Evolutionary conservation across 2,888 invertebrate genomes (phyloP).

Genomic region (Nymphalis urticae): DNA sequence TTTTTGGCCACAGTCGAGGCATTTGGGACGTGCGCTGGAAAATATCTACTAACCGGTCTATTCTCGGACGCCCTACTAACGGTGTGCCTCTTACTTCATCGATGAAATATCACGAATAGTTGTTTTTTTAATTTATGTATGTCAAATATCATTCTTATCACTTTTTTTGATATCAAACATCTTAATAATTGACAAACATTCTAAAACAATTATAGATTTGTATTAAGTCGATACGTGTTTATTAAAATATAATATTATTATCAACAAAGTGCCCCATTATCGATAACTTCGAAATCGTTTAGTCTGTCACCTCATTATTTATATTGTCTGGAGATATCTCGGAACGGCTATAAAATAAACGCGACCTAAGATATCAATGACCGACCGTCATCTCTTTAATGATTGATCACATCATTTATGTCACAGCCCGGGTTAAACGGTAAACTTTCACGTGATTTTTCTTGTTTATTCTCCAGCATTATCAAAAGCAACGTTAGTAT

Average conservation of each 20-base stretch:
- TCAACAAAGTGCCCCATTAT: slow-evolving; percentile 16
- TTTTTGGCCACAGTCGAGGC: slow-evolving; percentile 71
- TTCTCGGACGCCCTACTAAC: slow-evolving; percentile 75
- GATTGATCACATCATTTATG: slow-evolving; percentile 24
- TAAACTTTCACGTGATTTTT: slow-evolving; percentile 18
- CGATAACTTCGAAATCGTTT: slow-evolving; percentile 18
- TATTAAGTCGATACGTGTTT: too few relatives aligned
- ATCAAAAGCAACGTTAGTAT: too few relatives aligned
- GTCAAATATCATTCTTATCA: background rate
- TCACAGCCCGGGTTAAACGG: slow-evolving; percentile 11
- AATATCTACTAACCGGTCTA: slow-evolving; percentile 69
- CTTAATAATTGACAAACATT: background rate
- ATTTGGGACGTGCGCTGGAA: slow-evolving; percentile 76
- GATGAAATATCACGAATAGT: slow-evolving; percentile 41
- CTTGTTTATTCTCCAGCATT: background rate
- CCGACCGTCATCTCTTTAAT: slow-evolving; percentile 23
- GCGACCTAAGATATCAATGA: slow-evolving; percentile 34
- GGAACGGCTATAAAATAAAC: slow-evolving; percentile 24
- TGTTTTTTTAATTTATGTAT: background rate
- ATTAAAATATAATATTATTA: slow-evolving; percentile 14
- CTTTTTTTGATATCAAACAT: too few relatives aligned
- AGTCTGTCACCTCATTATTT: slow-evolving; percentile 26
- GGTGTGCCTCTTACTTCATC: slow-evolving; percentile 52
- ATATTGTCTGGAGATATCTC: slow-evolving; percentile 20
- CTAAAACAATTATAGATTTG: background rate